Evolutionary conservation across 2,113 vertebrate genomes (phyloP), one percentile per base, ranked within the genome.

Genomic region (Anhinga rufa): DNA sequence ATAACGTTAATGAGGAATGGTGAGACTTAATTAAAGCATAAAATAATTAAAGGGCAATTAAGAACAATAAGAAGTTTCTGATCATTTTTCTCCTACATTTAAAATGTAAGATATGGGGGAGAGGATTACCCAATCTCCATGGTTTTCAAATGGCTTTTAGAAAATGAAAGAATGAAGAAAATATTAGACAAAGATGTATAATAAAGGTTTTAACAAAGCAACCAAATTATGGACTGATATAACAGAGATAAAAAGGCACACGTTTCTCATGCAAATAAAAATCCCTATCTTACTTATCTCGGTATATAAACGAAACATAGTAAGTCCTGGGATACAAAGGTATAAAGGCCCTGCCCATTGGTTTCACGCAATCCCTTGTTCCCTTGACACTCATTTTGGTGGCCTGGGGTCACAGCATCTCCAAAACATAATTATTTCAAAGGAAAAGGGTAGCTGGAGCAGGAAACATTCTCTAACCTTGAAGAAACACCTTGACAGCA

Each of bases 11-110:
- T 40, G 62, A 86, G 81, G 46, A 95, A 95, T 79, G 40, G 93
- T 82, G 68, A 96, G 71, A 91, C 79, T 96, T 97, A 96, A 95
- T 96, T 97, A 96, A 95, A 94, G 61, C 9, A 5, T 64, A 78
- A 82, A 96, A 88, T 93, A 95, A 95, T 95, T 97, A 97, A 92
- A 91, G 96, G 89, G 90, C 91, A 96, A 89, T 96, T 86, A 94
- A 96, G 78, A 79, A 54, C 79, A 93, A 79, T 86, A 88, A 92
- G 38, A 76, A 85, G 55, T 82, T 92, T 77, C 93, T 84, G 57
- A 77, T 80, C 44, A 46, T 92, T 89, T 89, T 89, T 13, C 62
- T 21, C 8, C 16, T 38, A 40, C 52, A 55, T 81, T 94, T 86
- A 61, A 71, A 86, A 75, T 46, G 25, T 17, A 77, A 64, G 52